A percentile compares a stretch with the other conserved stretches of the same genome.
Conservation (phyloP, 2,888 invertebrate genomes). For the Hirtodrosophila confusa region DNA sequence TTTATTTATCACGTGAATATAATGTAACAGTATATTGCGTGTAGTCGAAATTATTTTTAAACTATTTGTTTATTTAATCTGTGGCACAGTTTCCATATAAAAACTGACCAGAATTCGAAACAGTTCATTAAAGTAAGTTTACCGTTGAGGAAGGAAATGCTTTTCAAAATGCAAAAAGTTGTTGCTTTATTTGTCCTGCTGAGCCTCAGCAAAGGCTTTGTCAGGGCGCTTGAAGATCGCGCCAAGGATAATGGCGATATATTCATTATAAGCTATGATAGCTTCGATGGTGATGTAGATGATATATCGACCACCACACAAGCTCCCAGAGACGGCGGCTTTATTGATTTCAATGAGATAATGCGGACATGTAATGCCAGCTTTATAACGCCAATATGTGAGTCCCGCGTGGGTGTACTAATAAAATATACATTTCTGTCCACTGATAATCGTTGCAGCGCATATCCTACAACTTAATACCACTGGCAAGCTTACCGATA, state of each 20-base stretch:
- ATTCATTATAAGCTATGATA: conserved; percentile 67
- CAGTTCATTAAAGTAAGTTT: conserved; percentile 4
- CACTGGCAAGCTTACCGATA: conserved; percentile 86
- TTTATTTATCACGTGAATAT: not conserved
- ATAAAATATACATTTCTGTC: not conserved
- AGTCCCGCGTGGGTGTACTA: conserved; percentile 36
- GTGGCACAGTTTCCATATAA: conserved; percentile 27
- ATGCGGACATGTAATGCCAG: conserved; percentile 86
- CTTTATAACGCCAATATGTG: conserved; percentile 85
- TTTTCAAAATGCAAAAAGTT: conserved; percentile 4
- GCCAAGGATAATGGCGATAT: conserved; percentile 80
- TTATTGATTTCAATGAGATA: conserved; percentile 82
- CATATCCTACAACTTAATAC: conserved; percentile 85
- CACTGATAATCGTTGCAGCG: conserved; percentile 77
- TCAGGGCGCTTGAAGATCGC: conserved; percentile 38
- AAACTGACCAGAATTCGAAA: conserved; percentile 10
- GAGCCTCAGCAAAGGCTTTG: conserved; percentile 2
- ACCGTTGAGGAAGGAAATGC: conserved; percentile 43
- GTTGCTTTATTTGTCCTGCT: conserved; percentile 23
- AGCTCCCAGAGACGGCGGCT: conserved; percentile 27
- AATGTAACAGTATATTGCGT: conserved; percentile 46
- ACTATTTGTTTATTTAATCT: conserved; percentile 11
- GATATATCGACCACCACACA: conserved; percentile 50
- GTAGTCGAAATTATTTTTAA: conserved; percentile 12
- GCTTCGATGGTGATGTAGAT: conserved; percentile 62